Percentiles rank a stretch among this genome's conserved stretches.
Evolutionary conservation across 1,140 invertebrate genomes (phyloP).

Genomic region (Pissodes strobi): DNA sequence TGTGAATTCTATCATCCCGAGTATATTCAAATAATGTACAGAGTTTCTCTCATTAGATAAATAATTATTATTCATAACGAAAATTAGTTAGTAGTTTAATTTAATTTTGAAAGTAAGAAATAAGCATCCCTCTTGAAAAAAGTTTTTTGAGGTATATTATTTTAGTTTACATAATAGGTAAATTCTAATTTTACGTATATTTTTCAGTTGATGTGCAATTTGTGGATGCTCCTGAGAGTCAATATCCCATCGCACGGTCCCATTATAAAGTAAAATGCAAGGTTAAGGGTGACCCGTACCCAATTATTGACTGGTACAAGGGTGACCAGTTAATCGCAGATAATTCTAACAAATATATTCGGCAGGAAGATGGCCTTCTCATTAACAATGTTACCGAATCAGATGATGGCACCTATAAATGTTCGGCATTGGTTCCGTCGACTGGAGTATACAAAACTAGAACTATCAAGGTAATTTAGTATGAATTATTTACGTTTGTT

Average conservation of each 20-base stretch:
- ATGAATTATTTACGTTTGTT: too few species aligned
- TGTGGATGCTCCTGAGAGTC: constrained; percentile 81
- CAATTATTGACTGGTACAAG: constrained; percentile 81
- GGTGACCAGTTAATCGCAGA: constrained; percentile 64
- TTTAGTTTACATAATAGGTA: too few species aligned
- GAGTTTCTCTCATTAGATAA: too few species aligned
- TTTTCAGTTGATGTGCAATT: constrained; percentile 80
- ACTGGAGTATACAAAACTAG: constrained; percentile 78
- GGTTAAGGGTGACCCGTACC: constrained; percentile 81
- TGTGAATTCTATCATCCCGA: too few species aligned
- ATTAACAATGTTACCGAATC: constrained; percentile 78
- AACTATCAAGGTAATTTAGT: constrained; percentile 84
- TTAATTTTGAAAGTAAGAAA: too few species aligned
- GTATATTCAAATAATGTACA: too few species aligned
- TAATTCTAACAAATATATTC: constrained; percentile 71
- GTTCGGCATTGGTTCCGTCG: constrained; percentile 76
- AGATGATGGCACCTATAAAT: constrained; percentile 85
- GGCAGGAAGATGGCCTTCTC: constrained; percentile 74
- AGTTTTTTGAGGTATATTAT: too few species aligned
- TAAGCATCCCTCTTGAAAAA: too few species aligned
- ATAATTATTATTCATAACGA: too few species aligned
- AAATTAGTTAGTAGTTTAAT: too few species aligned
- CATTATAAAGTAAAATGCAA: constrained; percentile 81
- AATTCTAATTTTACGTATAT: too few species aligned
- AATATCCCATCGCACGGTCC: constrained; percentile 76